Percentiles rank a stretch among this genome's conserved stretches.
These are phyloP conservation scores for Melanophora roralis DNA, from an alignment of 2,888 invertebrate genomes.

Conservation along the genomic window DNA sequence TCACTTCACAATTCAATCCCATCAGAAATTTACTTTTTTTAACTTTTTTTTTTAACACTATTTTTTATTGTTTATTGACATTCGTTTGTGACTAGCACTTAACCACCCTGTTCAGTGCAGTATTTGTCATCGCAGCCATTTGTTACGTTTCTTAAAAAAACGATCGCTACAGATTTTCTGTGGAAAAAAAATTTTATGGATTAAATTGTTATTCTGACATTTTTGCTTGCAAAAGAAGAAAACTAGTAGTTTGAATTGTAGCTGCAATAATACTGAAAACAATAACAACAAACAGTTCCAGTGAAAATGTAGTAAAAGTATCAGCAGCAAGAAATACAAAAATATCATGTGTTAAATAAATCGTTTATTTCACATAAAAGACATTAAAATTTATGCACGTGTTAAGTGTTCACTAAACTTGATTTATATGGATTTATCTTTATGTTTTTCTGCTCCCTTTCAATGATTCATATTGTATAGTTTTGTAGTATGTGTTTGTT, in stretches of 20 bases:
- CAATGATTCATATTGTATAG: neutral
- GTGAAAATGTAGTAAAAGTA: neutral
- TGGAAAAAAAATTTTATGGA: slow-evolving; percentile 30
- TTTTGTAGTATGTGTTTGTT: slow-evolving; percentile 3
- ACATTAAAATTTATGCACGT: slow-evolving; percentile 62
- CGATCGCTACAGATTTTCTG: slow-evolving; percentile 17
- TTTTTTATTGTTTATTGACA: slow-evolving; percentile 36
- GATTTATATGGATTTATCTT: slow-evolving; percentile 60
- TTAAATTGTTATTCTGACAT: slow-evolving; percentile 61
- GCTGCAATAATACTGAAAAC: neutral
- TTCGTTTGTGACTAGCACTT: slow-evolving; percentile 6
- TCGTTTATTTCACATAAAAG: slow-evolving; percentile 59
- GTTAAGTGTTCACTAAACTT: slow-evolving; percentile 61
- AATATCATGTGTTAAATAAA: slow-evolving; percentile 54
- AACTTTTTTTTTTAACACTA: slow-evolving; percentile 3
- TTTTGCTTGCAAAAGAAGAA: slow-evolving; percentile 31
- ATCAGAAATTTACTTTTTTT: slow-evolving; percentile 34
- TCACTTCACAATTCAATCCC: slow-evolving; percentile 52
- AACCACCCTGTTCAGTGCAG: neutral
- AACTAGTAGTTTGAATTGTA: neutral
- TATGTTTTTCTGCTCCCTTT: neutral
- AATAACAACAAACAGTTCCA: neutral
- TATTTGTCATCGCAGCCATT: slow-evolving; percentile 44
- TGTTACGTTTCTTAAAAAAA: slow-evolving; percentile 15
- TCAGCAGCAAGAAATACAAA: slow-evolving; percentile 6